Conservation (phyloP, 1,140 invertebrate species). For the Drosophila trapezifrons region DNA sequence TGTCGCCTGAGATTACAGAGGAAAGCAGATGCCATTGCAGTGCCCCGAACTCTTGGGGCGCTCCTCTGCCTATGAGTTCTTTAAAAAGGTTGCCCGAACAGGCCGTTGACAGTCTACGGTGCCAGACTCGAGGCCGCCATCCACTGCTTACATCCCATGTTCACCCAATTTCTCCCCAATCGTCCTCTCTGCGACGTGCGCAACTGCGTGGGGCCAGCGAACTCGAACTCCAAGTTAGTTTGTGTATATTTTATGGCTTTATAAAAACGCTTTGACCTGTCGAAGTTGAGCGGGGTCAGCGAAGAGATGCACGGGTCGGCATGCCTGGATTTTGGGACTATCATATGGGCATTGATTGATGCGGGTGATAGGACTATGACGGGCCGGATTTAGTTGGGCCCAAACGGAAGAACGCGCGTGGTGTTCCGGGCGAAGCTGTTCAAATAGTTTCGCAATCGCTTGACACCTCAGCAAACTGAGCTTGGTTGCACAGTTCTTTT, state of each 20-base stretch:
- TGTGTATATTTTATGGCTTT: constrained; percentile 77
- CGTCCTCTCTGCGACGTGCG: constrained; percentile 32
- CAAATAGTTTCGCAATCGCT: constrained; percentile 63
- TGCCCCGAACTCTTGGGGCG: neutral
- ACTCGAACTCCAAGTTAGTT: constrained; percentile 42
- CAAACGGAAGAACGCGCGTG: neutral
- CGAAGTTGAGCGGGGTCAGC: constrained; percentile 59
- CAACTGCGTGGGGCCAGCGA: constrained; percentile 28
- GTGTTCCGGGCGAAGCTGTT: constrained; percentile 16
- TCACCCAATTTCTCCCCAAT: neutral
- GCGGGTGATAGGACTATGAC: constrained; percentile 20
- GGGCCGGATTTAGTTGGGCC: neutral
- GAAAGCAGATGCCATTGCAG: neutral
- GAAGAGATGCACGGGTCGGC: constrained; percentile 50
- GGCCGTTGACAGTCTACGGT: constrained; percentile 71
- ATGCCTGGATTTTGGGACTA: constrained; percentile 58
- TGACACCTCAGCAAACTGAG: constrained; percentile 55
- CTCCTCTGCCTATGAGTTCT: constrained; percentile 39
- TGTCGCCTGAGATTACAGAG: neutral
- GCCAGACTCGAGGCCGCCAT: constrained; percentile 8
- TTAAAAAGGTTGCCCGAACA: constrained; percentile 62
- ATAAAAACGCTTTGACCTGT: constrained; percentile 71
- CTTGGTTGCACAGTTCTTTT: constrained; percentile 42
- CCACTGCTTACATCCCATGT: constrained; percentile 3
- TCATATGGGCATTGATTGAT: constrained; percentile 72